Percentiles rank a stretch among this genome's conserved stretches.
Conservation (phyloP, 2,888 invertebrate species). For the Caenorhabditis becei region DNA sequence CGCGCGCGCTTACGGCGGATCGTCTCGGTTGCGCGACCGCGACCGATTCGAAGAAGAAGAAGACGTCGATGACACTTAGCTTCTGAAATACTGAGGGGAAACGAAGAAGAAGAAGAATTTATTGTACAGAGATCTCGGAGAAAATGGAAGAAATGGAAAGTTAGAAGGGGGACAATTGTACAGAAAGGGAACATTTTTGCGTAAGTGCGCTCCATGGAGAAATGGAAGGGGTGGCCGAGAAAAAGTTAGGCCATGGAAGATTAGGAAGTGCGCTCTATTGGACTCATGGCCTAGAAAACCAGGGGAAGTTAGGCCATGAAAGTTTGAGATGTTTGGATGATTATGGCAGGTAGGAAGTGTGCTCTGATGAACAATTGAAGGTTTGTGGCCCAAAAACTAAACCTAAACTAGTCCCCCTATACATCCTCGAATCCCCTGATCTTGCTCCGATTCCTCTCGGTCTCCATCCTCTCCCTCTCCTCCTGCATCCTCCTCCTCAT, state of each 20-base stretch:
- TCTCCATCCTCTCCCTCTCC: conserved; percentile 49
- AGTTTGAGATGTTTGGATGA: neutral
- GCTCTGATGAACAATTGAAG: too few relatives aligned
- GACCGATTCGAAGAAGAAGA: conserved; percentile 25
- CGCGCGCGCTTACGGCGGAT: conserved; percentile 28
- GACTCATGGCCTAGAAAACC: too few relatives aligned
- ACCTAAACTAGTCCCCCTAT: neutral
- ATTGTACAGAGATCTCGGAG: conserved; percentile 1
- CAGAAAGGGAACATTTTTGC: conserved; percentile 5
- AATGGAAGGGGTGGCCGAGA: too few relatives aligned
- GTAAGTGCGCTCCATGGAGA: too few relatives aligned
- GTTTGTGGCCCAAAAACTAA: neutral
- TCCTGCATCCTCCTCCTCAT: conserved; percentile 63
- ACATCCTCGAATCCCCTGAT: conserved; percentile 45
- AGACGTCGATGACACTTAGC: conserved; percentile 18
- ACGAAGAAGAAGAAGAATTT: neutral
- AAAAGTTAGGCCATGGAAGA: neutral
- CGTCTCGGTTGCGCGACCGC: conserved; percentile 61
- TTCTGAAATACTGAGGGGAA: neutral
- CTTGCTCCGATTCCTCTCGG: conserved; percentile 46
- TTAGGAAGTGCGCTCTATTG: neutral
- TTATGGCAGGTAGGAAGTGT: too few relatives aligned
- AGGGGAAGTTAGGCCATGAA: neutral
- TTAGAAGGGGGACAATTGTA: neutral
- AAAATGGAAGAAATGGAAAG: conserved; percentile 22